Percentiles rank a stretch among this genome's conserved stretches.
These are phyloP conservation scores for Himalopsyche phryganea DNA, from an alignment of 1,140 invertebrate genomes.

Conservation along the genomic window DNA sequence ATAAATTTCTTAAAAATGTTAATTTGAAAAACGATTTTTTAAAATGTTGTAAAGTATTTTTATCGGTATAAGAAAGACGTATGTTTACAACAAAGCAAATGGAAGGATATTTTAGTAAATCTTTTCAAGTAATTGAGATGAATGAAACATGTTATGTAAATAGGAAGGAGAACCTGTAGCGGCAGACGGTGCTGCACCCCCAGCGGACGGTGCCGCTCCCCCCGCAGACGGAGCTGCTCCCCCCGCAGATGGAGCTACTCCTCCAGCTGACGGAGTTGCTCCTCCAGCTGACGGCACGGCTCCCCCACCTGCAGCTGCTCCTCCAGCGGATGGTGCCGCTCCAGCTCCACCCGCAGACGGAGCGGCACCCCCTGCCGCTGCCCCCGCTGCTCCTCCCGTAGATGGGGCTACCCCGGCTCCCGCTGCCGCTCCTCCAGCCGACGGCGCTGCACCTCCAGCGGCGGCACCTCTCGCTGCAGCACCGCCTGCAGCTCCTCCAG, in stretches of 20 bases:
- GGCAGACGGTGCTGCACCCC: background rate
- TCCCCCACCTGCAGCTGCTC: conserved; percentile 2
- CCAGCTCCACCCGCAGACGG: conserved; percentile 16
- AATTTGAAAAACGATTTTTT: too few species aligned
- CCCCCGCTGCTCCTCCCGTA: conserved; percentile 9
- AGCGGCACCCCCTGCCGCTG: conserved; percentile 4
- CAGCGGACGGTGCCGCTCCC: conserved; percentile 21
- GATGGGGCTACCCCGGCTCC: conserved; percentile 22
- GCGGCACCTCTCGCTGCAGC: conserved; percentile 23
- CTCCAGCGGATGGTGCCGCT: background rate
- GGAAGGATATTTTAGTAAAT: background rate
- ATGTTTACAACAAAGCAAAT: too few species aligned
- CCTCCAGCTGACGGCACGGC: background rate
- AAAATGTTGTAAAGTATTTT: too few species aligned
- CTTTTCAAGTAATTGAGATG: background rate
- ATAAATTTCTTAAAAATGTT: too few species aligned
- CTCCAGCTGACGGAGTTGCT: conserved; percentile 31
- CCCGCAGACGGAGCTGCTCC: conserved; percentile 25
- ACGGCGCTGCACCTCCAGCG: conserved; percentile 21
- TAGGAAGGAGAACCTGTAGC: conserved; percentile 28
- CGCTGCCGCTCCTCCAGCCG: conserved; percentile 34
- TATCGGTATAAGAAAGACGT: too few species aligned
- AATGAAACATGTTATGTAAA: background rate
- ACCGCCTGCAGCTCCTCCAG: conserved; percentile 23
- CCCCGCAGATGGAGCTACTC: conserved; percentile 25